Evolutionary conservation across 2,797 vertebrate species (phyloP).

Genomic region (Erpetoichthys calabaricus): DNA sequence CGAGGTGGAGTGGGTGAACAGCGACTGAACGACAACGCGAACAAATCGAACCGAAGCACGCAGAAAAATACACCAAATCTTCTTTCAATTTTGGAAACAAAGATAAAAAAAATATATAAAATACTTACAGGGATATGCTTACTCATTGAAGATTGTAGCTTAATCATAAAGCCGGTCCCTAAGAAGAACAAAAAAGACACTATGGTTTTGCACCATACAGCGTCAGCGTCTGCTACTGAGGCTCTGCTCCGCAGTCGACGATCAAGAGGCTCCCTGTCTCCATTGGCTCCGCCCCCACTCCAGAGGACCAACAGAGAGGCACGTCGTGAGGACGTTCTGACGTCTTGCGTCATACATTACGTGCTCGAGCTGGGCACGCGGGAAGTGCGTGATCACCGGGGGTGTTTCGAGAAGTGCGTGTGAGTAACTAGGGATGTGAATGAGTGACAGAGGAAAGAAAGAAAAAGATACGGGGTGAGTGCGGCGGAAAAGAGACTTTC

Average conservation of each 20-base stretch:
- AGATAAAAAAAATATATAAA: not conserved
- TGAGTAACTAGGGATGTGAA: too few relatives aligned
- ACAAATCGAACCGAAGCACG: too few relatives aligned
- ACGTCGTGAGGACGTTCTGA: not conserved
- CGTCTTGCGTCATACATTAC: too few relatives aligned
- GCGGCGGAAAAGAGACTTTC: too few relatives aligned
- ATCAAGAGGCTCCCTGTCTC: conserved; percentile 22
- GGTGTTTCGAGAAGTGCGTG: too few relatives aligned
- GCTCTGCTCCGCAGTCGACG: conserved; percentile 26
- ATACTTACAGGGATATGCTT: conserved; percentile 97
- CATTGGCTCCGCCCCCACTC: conserved; percentile 32
- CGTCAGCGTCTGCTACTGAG: conserved; percentile 26
- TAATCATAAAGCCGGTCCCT: conserved; percentile 94
- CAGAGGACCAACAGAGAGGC: conserved; percentile 14
- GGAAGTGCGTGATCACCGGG: too few relatives aligned
- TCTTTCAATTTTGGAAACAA: not conserved
- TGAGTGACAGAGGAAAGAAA: too few relatives aligned
- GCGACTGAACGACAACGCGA: too few relatives aligned
- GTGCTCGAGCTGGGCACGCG: too few relatives aligned
- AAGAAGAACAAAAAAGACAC: conserved; percentile 48
- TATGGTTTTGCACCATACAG: conserved; percentile 51
- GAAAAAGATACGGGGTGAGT: too few relatives aligned
- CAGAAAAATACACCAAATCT: too few relatives aligned
- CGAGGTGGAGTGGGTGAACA: too few relatives aligned
- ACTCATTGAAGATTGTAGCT: conserved; percentile 99